A percentile compares a stretch with the other conserved stretches of the same genome.
These are phyloP conservation scores for Mimumesa dahlbomi DNA, from an alignment of 2,888 invertebrate species.

Conservation along the genomic window DNA sequence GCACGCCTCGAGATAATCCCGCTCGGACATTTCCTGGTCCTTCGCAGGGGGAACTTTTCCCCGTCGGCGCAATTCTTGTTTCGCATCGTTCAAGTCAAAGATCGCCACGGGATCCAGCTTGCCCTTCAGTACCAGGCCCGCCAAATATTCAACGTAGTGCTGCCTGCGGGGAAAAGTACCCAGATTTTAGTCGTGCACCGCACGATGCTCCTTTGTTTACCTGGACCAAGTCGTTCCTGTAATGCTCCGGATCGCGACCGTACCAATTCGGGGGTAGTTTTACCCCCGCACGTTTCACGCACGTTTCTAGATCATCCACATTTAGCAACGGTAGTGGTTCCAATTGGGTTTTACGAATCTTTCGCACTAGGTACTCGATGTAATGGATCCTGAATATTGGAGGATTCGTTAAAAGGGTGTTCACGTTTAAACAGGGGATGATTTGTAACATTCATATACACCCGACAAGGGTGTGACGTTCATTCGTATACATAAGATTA, in stretches of 20 bases:
- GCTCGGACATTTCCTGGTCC: constrained; percentile 90
- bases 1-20: constrained; percentile 91
- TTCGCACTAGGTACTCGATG: constrained; percentile 91
- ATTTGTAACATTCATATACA: too few relatives aligned
- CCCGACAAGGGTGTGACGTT: too few relatives aligned
- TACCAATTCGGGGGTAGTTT: constrained; percentile 89
- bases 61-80: constrained; percentile 92
- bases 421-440: background rate
- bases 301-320: constrained; percentile 91
- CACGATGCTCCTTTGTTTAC: constrained; percentile 74
- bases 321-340: constrained; percentile 90
- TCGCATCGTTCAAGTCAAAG: constrained; percentile 92
- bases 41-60: constrained; percentile 92
- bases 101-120: constrained; percentile 94
- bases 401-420: constrained; percentile 23
- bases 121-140: constrained; percentile 90
- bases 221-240: constrained; percentile 81
- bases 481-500: background rate
- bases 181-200: constrained; percentile 70
- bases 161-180: constrained; percentile 85
- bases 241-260: constrained; percentile 82
- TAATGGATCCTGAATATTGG: constrained; percentile 88
- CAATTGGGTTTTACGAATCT: constrained; percentile 86
- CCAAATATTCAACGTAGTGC: constrained; percentile 98
- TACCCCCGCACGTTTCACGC: constrained; percentile 88